Evolutionary conservation across 2,113 vertebrate genomes (phyloP), one percentile per base, ranked within the genome.

Genomic region (Hoplias malabaricus): DNA sequence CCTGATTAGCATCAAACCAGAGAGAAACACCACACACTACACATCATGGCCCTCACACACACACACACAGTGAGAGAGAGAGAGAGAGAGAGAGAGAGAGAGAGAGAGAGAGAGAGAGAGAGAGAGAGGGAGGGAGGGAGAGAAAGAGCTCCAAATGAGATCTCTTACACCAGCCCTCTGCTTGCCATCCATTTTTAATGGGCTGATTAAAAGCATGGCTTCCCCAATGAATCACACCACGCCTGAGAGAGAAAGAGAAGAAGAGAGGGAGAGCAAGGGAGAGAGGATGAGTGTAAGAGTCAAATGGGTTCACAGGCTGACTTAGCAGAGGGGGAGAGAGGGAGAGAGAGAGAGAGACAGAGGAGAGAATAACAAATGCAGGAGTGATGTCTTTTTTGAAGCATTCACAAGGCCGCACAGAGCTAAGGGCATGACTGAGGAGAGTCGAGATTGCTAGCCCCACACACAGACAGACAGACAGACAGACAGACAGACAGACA

Each of bases 21-120:
- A 77, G 21, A 70, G 67, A 89, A 86, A 87, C 85, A 85, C 85
- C 85, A 89, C 83, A 69, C 43, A 66, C 21, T 87, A 90, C 90
- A 67, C 62, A 78, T 63, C 48, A 53, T 53, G 48, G n/a, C n/a
- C 34, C 36, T 53, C 72, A 68, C 61, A 70, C 79, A 31, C 53
- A 69, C 38, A 53, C 56, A 63, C 68, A 74, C 73, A 80, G 71
- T 82, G 73, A 63, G 27, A 68, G 36, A 73, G 69, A 69, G 69
- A 77, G 50, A 48, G 42, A 79, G 53, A 57, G 34, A 74, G 31
- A 43, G 80, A 73, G 69, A 80, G 77, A 67, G 69, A 63, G 63
- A 48, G 21, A 66, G 71, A 62, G 77, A 27, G 46, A 36, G 31
- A 62, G 57, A 62, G 56, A 48, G 75, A 38, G 62, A 53, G 74